Evolutionary conservation across 2,113 vertebrate genomes (phyloP), one percentile per base, ranked within the genome.

Genomic region (Seriola quinqueradiata): DNA sequence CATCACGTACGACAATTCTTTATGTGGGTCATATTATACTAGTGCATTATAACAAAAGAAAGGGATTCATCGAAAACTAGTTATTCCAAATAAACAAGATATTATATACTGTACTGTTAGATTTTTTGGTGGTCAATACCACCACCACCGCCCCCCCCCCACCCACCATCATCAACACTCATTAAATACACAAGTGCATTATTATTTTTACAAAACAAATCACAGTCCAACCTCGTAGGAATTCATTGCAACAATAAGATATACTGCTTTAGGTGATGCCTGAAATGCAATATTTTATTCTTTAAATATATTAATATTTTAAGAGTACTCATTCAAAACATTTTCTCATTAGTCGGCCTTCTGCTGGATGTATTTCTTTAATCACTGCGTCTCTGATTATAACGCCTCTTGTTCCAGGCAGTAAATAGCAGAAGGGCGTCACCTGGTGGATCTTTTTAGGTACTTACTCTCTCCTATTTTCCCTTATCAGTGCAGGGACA

Each of bases 1-100:
- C 87, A 86, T 67, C 21, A 34, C 71, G 54, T 50, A 52, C 4
- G 8, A 46, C 1, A 28, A 19, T 40, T 13, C 40, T 32, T 25
- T 57, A 9, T 54, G 3, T 13, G 9, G 5, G 48, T n/a, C 8
- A 55, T n/a, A 21, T 36, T 8, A 54, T 8, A 38, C 32, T 1
- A 3, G 1, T 19, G 34, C 17, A 32, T 4, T 13, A 50, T 61
- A 1, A 54, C 2, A 38, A 25, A 75, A 19, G 8, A 40, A 17
- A 11, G 16, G 6, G 25, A 71, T 12, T 5, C n/a, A 42, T 8
- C 36, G 10, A 57, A 52, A 70, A 57, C 4, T 3, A 17, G 25
- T 40, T 25, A 3, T 40, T 10, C 11, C 34, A 16, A 42, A 10
- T 23, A 34, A 6, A 70, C 4, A 25, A 25, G 4, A 28, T 0